Base-by-base conservation (phyloP, 2,113 vertebrate genomes). In the Oncorhynchus keta region DNA sequence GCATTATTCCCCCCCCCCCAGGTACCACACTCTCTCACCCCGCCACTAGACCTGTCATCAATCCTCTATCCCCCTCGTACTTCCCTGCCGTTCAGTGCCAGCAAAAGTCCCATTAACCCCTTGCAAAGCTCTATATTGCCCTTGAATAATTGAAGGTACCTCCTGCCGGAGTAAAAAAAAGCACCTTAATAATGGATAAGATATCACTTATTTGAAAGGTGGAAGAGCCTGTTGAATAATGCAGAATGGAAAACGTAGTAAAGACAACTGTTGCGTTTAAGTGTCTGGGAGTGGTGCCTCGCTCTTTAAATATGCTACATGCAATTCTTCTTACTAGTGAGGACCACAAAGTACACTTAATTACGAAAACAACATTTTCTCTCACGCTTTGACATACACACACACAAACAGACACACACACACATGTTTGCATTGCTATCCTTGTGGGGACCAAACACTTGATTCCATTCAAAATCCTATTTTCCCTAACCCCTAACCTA, bases 21-120 rank as follows among this genome's bases (percentile, higher is more conserved):
- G 4, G 67, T 85, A 82, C 75, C 84, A 79, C 83, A 82, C 83
- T 87, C 83, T 81, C 78, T 85, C 86, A 84, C 84, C 73, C 82
- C 70, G 12, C 81, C 85, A 82, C 79, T 80, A 83, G 83, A 87
- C 81, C 84, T 83, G 80, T 87, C 89, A 90, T 91, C 86, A 89
- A 91, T 92, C 87, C 87, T 87, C 79, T 79, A 84, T 73, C 57
- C 73, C 72, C 76, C 75, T 81, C 84, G 72, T 61, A 69, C 55
- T 22, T 22, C 81, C 83, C 79, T 74, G 68, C 83, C 14, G 80
- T 84, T 88, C 76, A 81, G 75, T 76, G 81, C 78, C 73, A 82
- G 86, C 81, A 88, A 90, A 91, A 88, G 87, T 79, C 90, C 87
- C 89, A 93, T 93, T 93, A 94, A 93, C 93, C 92, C 87, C 87